These are phyloP conservation scores for Cottoperca gobio DNA, from an alignment of 2,797 vertebrate species.

Conservation along the genomic window DNA sequence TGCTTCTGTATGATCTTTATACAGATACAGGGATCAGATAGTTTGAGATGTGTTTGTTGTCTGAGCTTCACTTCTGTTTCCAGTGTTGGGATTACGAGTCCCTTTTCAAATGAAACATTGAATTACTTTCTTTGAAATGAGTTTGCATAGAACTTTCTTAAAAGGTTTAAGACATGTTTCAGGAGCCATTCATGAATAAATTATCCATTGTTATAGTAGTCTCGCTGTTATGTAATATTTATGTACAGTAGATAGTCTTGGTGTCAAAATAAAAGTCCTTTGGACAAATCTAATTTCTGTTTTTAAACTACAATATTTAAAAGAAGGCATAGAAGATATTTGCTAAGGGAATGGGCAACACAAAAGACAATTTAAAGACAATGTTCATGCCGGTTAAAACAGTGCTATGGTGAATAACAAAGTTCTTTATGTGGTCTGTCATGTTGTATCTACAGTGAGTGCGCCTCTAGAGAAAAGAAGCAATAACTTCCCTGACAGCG, in stretches of 20 bases:
- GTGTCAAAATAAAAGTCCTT: constrained; percentile 40
- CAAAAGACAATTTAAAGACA: constrained; percentile 20
- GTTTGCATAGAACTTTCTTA: constrained; percentile 46
- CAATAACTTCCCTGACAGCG: constrained; percentile 1
- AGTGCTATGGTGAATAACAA: not conserved
- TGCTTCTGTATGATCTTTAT: constrained; percentile 47
- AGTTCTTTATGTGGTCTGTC: not conserved
- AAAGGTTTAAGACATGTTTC: constrained; percentile 54
- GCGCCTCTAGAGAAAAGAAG: constrained; percentile 8
- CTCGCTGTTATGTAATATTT: constrained; percentile 39
- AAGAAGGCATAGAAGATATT: not conserved
- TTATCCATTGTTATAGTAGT: constrained; percentile 52
- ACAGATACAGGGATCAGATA: constrained; percentile 49
- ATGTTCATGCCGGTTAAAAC: constrained; percentile 15
- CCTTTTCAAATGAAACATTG: constrained; percentile 61
- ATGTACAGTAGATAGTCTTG: constrained; percentile 8
- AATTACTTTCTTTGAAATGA: constrained; percentile 62
- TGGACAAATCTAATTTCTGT: constrained; percentile 29
- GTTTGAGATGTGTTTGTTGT: constrained; percentile 31
- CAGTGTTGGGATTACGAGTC: constrained; percentile 40
- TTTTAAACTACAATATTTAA: constrained; percentile 36
- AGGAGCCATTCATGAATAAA: constrained; percentile 55
- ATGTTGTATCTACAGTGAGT: constrained; percentile 7
- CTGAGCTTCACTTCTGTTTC: constrained; percentile 48
- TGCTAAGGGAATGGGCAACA: constrained; percentile 9